Evolutionary conservation across 1,140 invertebrate genomes (phyloP).

Genomic region (Hyphantria cunea): DNA sequence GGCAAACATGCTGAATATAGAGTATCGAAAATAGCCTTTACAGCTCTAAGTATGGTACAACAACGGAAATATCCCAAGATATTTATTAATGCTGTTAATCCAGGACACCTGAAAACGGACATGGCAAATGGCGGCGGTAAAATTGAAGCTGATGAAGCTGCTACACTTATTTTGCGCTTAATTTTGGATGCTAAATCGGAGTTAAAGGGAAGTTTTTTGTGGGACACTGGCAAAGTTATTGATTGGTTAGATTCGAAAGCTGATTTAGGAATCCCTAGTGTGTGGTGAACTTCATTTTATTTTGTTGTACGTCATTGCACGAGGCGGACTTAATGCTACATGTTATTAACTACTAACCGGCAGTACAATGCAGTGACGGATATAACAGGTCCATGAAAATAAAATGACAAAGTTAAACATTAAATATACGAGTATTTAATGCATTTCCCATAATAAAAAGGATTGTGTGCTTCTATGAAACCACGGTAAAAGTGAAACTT

Average conservation of each 20-base stretch:
- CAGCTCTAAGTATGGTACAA: slow-evolving; percentile 84
- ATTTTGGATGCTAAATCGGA: slow-evolving; percentile 63
- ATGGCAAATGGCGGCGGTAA: slow-evolving; percentile 55
- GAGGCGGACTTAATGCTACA: too few species aligned
- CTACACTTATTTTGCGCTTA: slow-evolving; percentile 55
- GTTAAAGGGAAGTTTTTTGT: slow-evolving; percentile 65
- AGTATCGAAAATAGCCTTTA: slow-evolving; percentile 87
- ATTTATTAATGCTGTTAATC: slow-evolving; percentile 67
- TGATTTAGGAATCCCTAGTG: slow-evolving; percentile 58
- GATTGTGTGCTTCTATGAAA: too few species aligned
- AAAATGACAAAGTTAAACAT: too few species aligned
- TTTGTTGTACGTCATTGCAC: too few species aligned
- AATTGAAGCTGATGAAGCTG: slow-evolving; percentile 54
- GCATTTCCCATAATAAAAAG: too few species aligned
- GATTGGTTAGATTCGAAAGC: slow-evolving; percentile 66
- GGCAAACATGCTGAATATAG: slow-evolving; percentile 85
- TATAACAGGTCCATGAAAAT: too few species aligned
- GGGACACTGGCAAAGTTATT: slow-evolving; percentile 56
- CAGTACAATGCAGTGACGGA: too few species aligned
- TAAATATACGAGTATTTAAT: too few species aligned
- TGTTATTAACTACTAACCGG: too few species aligned
- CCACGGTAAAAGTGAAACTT: too few species aligned
- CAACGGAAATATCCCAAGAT: slow-evolving; percentile 65
- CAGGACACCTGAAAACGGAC: slow-evolving; percentile 62
- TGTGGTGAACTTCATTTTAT: slow-evolving; percentile 36